phyloP scores from a whole-genome alignment of 2,797 vertebrate genomes.

The Esox masquinongy region DNA sequence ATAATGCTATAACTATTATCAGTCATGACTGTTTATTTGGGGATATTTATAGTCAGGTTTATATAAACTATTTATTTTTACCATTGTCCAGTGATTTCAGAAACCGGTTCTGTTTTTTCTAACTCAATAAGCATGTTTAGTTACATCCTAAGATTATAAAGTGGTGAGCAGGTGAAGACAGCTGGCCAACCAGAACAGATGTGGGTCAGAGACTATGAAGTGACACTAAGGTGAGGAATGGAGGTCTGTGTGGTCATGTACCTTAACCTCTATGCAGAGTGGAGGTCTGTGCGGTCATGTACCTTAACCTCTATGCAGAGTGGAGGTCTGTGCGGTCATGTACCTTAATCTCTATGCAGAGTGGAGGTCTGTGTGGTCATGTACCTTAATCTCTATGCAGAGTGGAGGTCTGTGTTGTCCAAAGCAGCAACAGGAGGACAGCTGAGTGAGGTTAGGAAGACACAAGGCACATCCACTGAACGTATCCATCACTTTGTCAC shows the following conservation, averaged over 20 bases:
- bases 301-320: constrained; percentile 97
- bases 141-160: too few species aligned
- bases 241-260: not conserved
- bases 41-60: not conserved
- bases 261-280: not conserved
- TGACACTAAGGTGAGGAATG: not conserved
- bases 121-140: too few species aligned
- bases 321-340: constrained; percentile 81
- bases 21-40: not conserved
- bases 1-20: not conserved
- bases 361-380: constrained; percentile 81
- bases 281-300: not conserved
- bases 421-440: constrained; percentile 74
- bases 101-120: too few species aligned
- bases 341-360: constrained; percentile 97
- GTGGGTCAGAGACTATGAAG: too few species aligned
- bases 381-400: constrained; percentile 95
- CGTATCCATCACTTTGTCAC: constrained; percentile 95
- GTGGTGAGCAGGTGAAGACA: too few species aligned
- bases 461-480: constrained; percentile 93
- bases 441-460: constrained; percentile 92
- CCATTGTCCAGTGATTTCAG: too few species aligned
- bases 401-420: constrained; percentile 85
- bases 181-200: too few species aligned
- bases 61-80: too few species aligned